phyloP scores from a whole-genome alignment of 2,113 vertebrate genomes.

The Eretmochelys imbricata region DNA sequence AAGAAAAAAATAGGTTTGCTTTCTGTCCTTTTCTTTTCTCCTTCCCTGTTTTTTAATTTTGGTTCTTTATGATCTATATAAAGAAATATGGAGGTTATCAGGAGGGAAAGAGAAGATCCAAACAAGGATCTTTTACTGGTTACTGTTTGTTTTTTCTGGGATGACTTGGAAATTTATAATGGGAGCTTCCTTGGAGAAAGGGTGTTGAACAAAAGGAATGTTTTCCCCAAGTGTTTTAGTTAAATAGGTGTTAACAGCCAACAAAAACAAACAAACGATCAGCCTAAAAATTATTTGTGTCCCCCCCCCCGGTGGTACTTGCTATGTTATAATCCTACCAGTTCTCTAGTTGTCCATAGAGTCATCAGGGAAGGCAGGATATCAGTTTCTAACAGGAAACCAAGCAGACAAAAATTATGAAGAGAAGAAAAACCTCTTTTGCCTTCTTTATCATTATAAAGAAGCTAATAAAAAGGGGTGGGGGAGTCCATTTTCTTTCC shows the following conservation, averaged over 20 bases:
- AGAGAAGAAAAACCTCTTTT: background rate
- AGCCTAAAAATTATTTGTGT: slow-evolving; percentile 31
- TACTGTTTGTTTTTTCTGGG: background rate
- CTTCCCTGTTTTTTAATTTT: background rate
- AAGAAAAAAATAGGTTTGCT: no score
- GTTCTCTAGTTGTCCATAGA: background rate
- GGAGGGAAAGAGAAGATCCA: background rate
- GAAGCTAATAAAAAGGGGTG: background rate
- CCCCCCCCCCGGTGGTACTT: background rate
- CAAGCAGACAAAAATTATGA: background rate
- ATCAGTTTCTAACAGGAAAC: background rate
- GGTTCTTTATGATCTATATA: background rate
- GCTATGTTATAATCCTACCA: slow-evolving; percentile 11
- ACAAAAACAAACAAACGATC: background rate
- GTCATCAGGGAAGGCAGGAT: background rate
- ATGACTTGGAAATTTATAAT: background rate
- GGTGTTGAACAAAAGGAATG: slow-evolving; percentile 47
- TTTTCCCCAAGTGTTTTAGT: background rate
- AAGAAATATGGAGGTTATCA: background rate
- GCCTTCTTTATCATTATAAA: background rate
- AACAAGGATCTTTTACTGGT: background rate
- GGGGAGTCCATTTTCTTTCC: background rate
- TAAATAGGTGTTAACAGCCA: slow-evolving; percentile 56
- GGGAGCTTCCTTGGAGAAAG: slow-evolving; percentile 37
- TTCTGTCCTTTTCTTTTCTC: background rate